Percentiles rank a stretch among this genome's conserved stretches.
These are phyloP conservation scores for Mesoligia furuncula DNA, from an alignment of 2,888 invertebrate species.

Conservation along the genomic window DNA sequence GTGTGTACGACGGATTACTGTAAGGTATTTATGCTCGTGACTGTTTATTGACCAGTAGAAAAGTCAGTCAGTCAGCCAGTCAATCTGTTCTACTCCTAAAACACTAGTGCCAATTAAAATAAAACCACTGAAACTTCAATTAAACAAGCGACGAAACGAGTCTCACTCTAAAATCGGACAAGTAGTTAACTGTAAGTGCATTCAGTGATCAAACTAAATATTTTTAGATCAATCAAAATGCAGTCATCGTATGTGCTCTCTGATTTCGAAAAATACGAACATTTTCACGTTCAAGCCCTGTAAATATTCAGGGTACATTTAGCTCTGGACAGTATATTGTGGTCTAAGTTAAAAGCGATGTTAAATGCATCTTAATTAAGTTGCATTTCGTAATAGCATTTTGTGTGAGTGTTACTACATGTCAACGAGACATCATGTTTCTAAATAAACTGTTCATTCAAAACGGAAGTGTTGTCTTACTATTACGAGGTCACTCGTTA, in stretches of 20 bases:
- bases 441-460: neutral
- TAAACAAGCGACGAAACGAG: neutral
- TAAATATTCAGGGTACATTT: slow-evolving; percentile 67
- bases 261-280: slow-evolving; percentile 60
- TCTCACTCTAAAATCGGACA: neutral
- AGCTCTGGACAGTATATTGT: slow-evolving; percentile 46
- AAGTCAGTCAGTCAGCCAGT: neutral
- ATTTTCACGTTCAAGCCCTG: slow-evolving; percentile 60
- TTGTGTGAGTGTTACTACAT: neutral
- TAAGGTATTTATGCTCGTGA: neutral
- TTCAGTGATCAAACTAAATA: slow-evolving; percentile 54
- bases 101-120: slow-evolving; percentile 1
- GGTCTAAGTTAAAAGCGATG: slow-evolving; percentile 37
- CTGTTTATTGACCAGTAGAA: neutral
- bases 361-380: neutral
- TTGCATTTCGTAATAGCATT: neutral
- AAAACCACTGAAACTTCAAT: slow-evolving; percentile 15
- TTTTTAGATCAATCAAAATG: slow-evolving; percentile 61
- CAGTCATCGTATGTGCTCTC: slow-evolving; percentile 38
- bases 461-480: neutral
- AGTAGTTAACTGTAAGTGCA: slow-evolving; percentile 23
- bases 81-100: neutral
- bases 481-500: neutral
- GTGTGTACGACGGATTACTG: neutral
- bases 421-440: neutral